These are phyloP conservation scores for Nyctibius grandis DNA, from an alignment of 2,797 vertebrate species.

Conservation along the genomic window DNA sequence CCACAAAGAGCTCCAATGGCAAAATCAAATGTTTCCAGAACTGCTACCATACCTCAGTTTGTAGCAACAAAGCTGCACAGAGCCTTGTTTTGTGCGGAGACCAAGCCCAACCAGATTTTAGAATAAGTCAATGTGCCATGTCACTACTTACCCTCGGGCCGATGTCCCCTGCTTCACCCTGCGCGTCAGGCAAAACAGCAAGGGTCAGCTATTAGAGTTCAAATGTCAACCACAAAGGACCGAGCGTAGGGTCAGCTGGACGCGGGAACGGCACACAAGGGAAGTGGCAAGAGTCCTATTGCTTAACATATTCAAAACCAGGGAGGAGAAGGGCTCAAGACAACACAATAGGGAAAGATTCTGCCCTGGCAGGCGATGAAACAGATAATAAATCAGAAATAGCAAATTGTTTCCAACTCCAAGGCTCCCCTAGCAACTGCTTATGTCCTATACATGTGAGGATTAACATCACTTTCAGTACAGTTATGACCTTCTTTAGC, in stretches of 20 bases:
- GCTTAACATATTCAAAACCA: neutral
- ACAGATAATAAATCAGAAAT: conserved; percentile 38
- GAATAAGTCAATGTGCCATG: neutral
- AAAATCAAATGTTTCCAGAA: neutral
- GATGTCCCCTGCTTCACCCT: conserved; percentile 91
- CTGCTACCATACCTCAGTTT: neutral
- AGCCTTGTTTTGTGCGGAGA: neutral
- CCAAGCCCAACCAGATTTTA: neutral
- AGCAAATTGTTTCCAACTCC: neutral
- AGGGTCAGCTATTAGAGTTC: conserved; percentile 10
- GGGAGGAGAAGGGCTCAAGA: neutral
- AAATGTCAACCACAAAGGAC: neutral
- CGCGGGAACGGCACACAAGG: neutral
- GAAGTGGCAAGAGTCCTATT: neutral
- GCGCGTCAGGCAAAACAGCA: conserved; percentile 33
- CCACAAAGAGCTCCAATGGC: neutral
- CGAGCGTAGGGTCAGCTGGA: neutral
- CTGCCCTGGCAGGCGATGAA: conserved; percentile 24
- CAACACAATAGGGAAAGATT: conserved; percentile 47
- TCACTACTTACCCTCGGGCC: conserved; percentile 87
- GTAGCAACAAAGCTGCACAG: neutral
- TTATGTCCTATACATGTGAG: conserved; percentile 17
- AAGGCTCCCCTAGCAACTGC: conserved; percentile 17
- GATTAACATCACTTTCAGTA: neutral
- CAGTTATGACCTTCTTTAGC: neutral